phyloP scores from a whole-genome alignment of 2,888 invertebrate genomes.

The Megastigmus dorsalis region DNA sequence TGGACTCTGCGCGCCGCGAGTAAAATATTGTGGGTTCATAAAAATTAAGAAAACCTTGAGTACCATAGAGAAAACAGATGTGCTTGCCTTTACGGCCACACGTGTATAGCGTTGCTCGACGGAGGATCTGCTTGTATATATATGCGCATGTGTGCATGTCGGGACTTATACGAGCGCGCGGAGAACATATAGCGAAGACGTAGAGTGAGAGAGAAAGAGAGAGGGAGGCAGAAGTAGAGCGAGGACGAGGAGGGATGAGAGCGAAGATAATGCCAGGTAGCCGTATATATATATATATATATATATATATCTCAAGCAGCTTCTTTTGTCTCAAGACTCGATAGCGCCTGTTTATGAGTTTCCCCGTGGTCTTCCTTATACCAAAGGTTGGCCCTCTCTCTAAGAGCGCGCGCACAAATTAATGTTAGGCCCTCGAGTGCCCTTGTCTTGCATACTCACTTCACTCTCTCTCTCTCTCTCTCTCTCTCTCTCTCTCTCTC shows the following conservation, averaged over 20 bases:
- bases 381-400: neutral
- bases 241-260: neutral
- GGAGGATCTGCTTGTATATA: no score
- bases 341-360: conserved; percentile 42
- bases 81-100: no score
- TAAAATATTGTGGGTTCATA: no score
- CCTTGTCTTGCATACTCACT: neutral
- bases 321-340: conserved; percentile 40
- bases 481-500: neutral
- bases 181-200: neutral
- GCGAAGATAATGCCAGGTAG: neutral
- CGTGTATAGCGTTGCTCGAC: no score
- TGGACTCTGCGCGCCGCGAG: no score
- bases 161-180: no score
- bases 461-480: neutral
- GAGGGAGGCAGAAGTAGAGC: neutral
- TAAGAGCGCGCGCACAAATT: conserved; percentile 16
- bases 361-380: neutral
- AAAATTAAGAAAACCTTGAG: no score
- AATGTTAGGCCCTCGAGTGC: conserved; percentile 23
- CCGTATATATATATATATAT: neutral
- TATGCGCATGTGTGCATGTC: no score
- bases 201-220: neutral
- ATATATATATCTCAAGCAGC: conserved; percentile 25
- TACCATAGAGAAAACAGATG: no score